Conservation (phyloP, 2,113 vertebrate genomes). For the Nansenia antarctica region DNA sequence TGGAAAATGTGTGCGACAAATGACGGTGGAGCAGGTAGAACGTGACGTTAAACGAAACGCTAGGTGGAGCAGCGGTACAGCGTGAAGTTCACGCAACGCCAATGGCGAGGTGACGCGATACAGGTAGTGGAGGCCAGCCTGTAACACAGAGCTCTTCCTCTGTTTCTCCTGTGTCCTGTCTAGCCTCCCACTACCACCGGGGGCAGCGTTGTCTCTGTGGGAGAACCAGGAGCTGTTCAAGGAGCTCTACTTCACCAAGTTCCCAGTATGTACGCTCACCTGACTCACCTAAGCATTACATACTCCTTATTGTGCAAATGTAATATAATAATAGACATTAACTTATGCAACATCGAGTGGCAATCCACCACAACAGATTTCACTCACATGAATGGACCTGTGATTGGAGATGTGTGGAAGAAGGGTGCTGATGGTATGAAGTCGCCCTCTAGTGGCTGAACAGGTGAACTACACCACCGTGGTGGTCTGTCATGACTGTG, state of each 20-base stretch:
- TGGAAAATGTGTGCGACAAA: too few species aligned
- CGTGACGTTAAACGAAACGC: too few species aligned
- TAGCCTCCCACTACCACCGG: constrained; percentile 92
- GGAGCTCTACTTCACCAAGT: constrained; percentile 91
- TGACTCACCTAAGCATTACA: background rate
- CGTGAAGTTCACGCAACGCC: too few species aligned
- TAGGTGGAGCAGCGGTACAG: too few species aligned
- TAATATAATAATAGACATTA: background rate
- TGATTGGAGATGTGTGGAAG: too few species aligned
- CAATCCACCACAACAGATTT: too few species aligned
- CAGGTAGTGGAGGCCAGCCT: too few species aligned
- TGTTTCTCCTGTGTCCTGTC: constrained; percentile 10
- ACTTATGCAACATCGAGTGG: too few species aligned
- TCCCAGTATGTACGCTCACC: constrained; percentile 82
- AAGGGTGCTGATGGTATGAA: constrained; percentile 20
- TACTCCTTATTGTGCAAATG: background rate
- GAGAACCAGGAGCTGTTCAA: constrained; percentile 86
- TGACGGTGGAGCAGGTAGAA: too few species aligned
- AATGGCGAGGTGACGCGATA: too few species aligned
- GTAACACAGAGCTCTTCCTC: constrained; percentile 1
- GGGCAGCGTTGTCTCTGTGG: constrained; percentile 90
- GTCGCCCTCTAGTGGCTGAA: constrained; percentile 55
- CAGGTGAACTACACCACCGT: background rate
- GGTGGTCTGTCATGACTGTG: background rate
- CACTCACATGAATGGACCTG: too few species aligned